A percentile compares a stretch with the other conserved stretches of the same genome.
These are phyloP conservation scores for Tortricodes alternella DNA, from an alignment of 2,888 invertebrate genomes.

Conservation along the genomic window DNA sequence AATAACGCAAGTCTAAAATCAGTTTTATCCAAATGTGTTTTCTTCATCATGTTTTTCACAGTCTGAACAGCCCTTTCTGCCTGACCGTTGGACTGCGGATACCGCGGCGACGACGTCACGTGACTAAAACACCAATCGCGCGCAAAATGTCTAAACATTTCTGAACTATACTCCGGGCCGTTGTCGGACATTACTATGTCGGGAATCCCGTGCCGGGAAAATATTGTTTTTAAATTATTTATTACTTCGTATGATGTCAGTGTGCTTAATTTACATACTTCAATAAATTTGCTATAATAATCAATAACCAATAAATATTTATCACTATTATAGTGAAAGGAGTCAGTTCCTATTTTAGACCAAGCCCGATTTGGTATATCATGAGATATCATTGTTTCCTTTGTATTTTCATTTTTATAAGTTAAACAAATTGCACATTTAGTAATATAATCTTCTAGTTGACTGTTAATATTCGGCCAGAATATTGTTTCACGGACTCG, in stretches of 20 bases:
- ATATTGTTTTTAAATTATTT: conserved; percentile 11
- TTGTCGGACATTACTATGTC: conserved; percentile 15
- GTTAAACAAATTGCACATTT: background rate
- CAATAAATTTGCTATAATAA: conserved; percentile 24
- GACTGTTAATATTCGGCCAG: conserved; percentile 5
- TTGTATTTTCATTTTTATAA: conserved; percentile 16
- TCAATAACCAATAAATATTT: conserved; percentile 16
- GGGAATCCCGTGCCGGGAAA: conserved; percentile 16
- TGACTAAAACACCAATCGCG: conserved; percentile 34
- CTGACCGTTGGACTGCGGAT: conserved; percentile 36
- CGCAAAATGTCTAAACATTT: conserved; percentile 30
- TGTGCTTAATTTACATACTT: conserved; percentile 6
- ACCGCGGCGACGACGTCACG: conserved; percentile 33
- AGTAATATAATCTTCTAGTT: conserved; percentile 2
- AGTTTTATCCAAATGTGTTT: background rate
- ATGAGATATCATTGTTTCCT: conserved; percentile 17
- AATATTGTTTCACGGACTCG: background rate
- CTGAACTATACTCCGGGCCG: conserved; percentile 15
- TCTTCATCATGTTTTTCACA: conserved; percentile 31
- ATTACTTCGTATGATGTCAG: conserved; percentile 1
- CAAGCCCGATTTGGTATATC: conserved; percentile 1
- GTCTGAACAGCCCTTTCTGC: conserved; percentile 36
- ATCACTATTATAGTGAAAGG: background rate
- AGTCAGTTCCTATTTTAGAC: conserved; percentile 2
- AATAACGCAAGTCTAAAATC: conserved; percentile 22